Base-by-base conservation (phyloP, 2,888 invertebrate species). In the Synanthedon tipuliformis region DNA sequence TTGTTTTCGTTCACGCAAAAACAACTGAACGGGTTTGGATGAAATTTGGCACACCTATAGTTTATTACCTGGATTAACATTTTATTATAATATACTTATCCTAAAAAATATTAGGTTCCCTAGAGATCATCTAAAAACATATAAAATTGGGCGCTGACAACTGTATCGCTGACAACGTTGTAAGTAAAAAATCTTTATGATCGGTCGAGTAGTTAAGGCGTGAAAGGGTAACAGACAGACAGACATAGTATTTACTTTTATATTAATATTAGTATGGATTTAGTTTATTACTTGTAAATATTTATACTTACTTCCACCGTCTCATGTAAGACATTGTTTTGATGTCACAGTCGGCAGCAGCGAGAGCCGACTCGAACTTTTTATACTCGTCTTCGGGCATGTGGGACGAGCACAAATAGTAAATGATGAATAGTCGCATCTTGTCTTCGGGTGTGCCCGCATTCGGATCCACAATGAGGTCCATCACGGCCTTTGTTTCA, bases 361-460 rank as follows among this genome's bases (percentile, higher is more conserved):
- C 81, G 41, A 98, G 80, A 0, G 94, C 93, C n/a, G 90, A 84
- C 69, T 95, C 93, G 66, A 94, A 94, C 71, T 94, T 94, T 62
- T 94, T 94, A 66, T 94, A 91, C 63, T 98, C 98, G 0, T 90
- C 89, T 56, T 96, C 95, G 0, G 93, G 89, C 68, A 97, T 89
- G 66, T 93, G 91, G 52, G 92, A 89, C 0, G 92, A 91, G 78
- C 97, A 98, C 59, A 98, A 93, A 68, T 94, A 96, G 77, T 94
- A 95, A 65, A 99, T 98, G 48, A 98, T 91, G 72, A 97, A 98
- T 18, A 99, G 87, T 49, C 99, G 89, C 83, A 98, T 90, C 84
- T 98, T 98, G 73, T 99, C 98, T 65, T 97, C 96, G 0, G 94
- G 90, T 1, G 93, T 92, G 0, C 98, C 98, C 50, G 95, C 94